Conservation (phyloP, 1,140 invertebrate genomes). For the Drosophila ananassae region DNA sequence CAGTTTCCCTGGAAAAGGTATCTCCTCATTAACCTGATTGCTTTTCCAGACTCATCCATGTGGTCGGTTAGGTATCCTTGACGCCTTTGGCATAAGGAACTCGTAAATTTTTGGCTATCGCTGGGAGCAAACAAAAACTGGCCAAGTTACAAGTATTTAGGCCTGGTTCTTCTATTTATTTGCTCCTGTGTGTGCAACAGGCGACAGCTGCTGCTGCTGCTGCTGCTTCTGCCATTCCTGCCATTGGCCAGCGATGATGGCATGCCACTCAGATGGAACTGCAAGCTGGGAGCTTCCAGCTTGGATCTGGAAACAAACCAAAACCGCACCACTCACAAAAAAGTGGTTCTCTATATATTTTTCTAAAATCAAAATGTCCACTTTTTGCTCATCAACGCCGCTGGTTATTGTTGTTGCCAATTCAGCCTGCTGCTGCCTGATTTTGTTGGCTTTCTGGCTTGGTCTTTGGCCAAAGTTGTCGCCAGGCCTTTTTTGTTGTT, state of each 20-base stretch:
- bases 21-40: slow-evolving; percentile 12
- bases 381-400: slow-evolving; percentile 79
- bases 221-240: slow-evolving; percentile 40
- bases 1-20: background rate
- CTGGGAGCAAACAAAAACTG: slow-evolving; percentile 24
- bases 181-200: slow-evolving; percentile 54
- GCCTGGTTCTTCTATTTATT: slow-evolving; percentile 53
- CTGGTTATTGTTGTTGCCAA: slow-evolving; percentile 28
- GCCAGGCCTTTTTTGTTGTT: slow-evolving; percentile 63
- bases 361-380: slow-evolving; percentile 82
- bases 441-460: slow-evolving; percentile 20
- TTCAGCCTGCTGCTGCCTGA: slow-evolving; percentile 27
- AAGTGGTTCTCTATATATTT: slow-evolving; percentile 82
- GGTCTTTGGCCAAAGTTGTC: slow-evolving; percentile 74
- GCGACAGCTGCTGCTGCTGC: slow-evolving; percentile 33
- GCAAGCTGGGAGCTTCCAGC: too few relatives aligned
- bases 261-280: slow-evolving; percentile 48
- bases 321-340: slow-evolving; percentile 53
- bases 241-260: slow-evolving; percentile 56
- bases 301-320: slow-evolving; percentile 40
- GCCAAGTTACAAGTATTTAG: slow-evolving; percentile 67
- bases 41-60: background rate
- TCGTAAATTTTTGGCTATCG: slow-evolving; percentile 65
- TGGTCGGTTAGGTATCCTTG: too few relatives aligned
- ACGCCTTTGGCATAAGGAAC: background rate